Evolutionary conservation across 2,888 invertebrate genomes (phyloP), one percentile per base, ranked within the genome.

Genomic region (Ligdia adustata): DNA sequence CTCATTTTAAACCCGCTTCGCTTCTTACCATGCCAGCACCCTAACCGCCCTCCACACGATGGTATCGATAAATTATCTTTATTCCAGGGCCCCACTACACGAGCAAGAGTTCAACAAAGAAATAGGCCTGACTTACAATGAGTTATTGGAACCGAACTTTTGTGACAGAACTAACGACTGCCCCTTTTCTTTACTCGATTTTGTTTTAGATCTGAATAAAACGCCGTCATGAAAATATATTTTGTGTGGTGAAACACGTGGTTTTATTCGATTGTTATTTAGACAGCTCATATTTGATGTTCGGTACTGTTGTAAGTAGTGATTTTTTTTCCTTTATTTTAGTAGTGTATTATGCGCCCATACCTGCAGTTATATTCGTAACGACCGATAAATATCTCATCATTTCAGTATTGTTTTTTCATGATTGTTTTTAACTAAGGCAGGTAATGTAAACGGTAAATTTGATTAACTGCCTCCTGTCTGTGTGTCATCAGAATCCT

Each of bases 91-190:
- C 1, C 82, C 79, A 31, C 50, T 75, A 27, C 68, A 81, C 22
- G 82, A 83, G 37, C 64, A 69, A 26, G 78, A 76, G 20, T 83
- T 84, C 51, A 54, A 64, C 20, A 64, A 79, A 41, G 83, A 85
- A 76, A 64, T 83, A 33, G 62, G 65, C 5, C 58, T 66, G 32
- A 59, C 60, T 13, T 80, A 79, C 60, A 63, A 63, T 38, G 80
- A 82, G 29, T 55, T 86, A 42, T 56, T 72, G 42, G 77, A 83
- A 9, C 71, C 76, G 1, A 58, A 68, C 42, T 67, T 77, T 47
- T 85, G 85, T 53, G 69, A 79, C 29, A 67, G 68, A 59, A 47
- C 55, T 27, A 68, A 70, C 51, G 82, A 82, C 28, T 86, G 83
- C 41, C 83, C 82, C 0, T 68, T 85, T 40, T 85, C 86, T 1